Evolutionary conservation across 2,113 vertebrate species (phyloP).

Genomic region (Gasterosteus aculeatus): DNA sequence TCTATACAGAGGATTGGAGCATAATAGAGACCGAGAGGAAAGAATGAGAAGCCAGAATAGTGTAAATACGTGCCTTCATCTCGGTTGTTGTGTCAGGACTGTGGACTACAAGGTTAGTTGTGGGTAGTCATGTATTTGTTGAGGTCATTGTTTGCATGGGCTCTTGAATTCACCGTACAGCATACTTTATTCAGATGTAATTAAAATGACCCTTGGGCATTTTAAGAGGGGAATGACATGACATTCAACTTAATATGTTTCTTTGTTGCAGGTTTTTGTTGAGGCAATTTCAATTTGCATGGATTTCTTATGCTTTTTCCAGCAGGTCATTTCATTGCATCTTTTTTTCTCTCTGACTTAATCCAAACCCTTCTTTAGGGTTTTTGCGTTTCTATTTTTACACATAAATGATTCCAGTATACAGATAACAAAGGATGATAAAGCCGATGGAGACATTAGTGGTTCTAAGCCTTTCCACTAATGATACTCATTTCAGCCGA

Average conservation of each 20-base stretch:
- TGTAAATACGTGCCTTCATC: slow-evolving; percentile 21
- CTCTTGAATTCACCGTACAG: slow-evolving; percentile 38
- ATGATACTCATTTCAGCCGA: slow-evolving; percentile 25
- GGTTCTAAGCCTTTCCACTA: slow-evolving; percentile 14
- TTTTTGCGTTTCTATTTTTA: slow-evolving; percentile 14
- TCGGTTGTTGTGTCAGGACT: slow-evolving; percentile 37
- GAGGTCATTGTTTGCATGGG: slow-evolving; percentile 43
- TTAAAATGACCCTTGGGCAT: slow-evolving; percentile 45
- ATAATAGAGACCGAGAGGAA: neutral
- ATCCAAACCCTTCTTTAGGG: slow-evolving; percentile 8
- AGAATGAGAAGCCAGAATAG: slow-evolving; percentile 18
- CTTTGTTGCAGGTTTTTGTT: slow-evolving; percentile 41
- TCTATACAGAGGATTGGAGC: slow-evolving; percentile 2
- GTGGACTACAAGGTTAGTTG: slow-evolving; percentile 49
- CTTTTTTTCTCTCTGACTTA: slow-evolving; percentile 24
- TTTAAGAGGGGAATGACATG: slow-evolving; percentile 36
- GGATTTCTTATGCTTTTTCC: slow-evolving; percentile 15
- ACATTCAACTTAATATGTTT: slow-evolving; percentile 35
- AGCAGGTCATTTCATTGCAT: slow-evolving; percentile 22
- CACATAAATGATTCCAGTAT: slow-evolving; percentile 8
- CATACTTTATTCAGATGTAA: slow-evolving; percentile 29
- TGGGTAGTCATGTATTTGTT: slow-evolving; percentile 52
- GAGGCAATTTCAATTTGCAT: slow-evolving; percentile 31
- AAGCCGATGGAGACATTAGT: slow-evolving; percentile 5
- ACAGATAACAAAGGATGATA: slow-evolving; percentile 14